Conservation (phyloP, 2,888 invertebrate species). For the Mythimna vitellina region DNA sequence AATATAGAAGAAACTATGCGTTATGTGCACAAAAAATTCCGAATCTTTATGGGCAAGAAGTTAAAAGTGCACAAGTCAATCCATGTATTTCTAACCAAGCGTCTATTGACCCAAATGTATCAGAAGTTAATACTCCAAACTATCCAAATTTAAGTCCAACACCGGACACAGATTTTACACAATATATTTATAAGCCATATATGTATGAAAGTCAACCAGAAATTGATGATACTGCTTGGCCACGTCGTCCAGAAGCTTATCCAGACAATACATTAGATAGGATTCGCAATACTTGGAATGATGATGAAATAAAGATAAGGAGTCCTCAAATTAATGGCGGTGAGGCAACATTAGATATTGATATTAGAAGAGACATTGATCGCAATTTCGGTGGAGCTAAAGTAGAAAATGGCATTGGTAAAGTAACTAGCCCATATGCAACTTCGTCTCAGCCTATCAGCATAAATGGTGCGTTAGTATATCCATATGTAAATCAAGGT, state of each 20-base stretch:
- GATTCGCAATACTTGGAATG: conserved; percentile 44
- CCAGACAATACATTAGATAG: conserved; percentile 34
- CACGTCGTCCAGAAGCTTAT: neutral
- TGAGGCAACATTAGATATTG: conserved; percentile 9
- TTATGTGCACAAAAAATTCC: conserved; percentile 1
- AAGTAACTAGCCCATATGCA: neutral
- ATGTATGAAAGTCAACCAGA: conserved; percentile 1
- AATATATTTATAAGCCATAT: neutral
- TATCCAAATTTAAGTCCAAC: conserved; percentile 18
- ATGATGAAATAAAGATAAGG: conserved; percentile 32
- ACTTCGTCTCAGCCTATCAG: conserved; percentile 12
- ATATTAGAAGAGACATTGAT: conserved; percentile 27
- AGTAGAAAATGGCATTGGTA: conserved; percentile 1
- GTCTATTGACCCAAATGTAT: neutral
- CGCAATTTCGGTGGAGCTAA: neutral
- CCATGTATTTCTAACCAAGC: conserved; percentile 2
- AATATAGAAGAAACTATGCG: conserved; percentile 20
- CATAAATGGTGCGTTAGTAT: conserved; percentile 32
- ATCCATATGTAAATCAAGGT: conserved; percentile 31
- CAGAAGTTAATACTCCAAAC: conserved; percentile 10
- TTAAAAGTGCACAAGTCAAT: neutral
- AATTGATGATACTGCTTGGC: neutral
- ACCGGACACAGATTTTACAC: conserved; percentile 1
- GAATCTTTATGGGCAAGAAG: conserved; percentile 3
- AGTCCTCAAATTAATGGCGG: neutral